Evolutionary conservation across 1,140 invertebrate species (phyloP).

Genomic region (Mercenaria mercenaria): DNA sequence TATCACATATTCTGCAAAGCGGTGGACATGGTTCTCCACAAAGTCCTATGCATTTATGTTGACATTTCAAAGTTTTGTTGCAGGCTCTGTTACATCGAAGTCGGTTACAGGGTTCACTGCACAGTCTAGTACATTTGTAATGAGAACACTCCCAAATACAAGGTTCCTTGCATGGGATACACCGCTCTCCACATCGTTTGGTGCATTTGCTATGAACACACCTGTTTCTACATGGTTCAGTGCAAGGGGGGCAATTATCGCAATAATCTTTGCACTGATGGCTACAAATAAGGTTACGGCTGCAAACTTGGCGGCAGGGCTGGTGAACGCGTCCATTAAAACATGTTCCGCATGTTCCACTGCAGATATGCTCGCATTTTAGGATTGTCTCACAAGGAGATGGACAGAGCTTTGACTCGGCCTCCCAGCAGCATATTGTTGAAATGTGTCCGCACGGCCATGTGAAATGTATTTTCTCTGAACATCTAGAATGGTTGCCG

Average conservation of each 20-base stretch:
- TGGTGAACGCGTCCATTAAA: conserved; percentile 89
- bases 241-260: conserved; percentile 89
- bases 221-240: conserved; percentile 87
- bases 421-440: conserved; percentile 72
- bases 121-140: conserved; percentile 87
- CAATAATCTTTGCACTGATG: conserved; percentile 81
- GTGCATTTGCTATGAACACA: conserved; percentile 88
- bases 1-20: conserved; percentile 70
- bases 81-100: conserved; percentile 67
- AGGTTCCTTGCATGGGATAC: conserved; percentile 87
- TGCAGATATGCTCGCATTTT: conserved; percentile 77
- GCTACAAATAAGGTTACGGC: conserved; percentile 83
- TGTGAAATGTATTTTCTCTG: conserved; percentile 35
- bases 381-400: conserved; percentile 63
- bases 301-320: conserved; percentile 80
- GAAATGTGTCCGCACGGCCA: conserved; percentile 83
- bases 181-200: conserved; percentile 88
- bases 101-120: conserved; percentile 87
- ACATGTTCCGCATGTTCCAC: conserved; percentile 85
- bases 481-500: conserved; percentile 87
- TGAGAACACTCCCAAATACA: conserved; percentile 87
- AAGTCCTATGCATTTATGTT: conserved; percentile 88
- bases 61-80: conserved; percentile 85
- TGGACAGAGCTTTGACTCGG: conserved; percentile 60
- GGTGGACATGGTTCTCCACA: conserved; percentile 89